Conservation (phyloP, 2,113 vertebrate species). For the Laticauda colubrina region DNA sequence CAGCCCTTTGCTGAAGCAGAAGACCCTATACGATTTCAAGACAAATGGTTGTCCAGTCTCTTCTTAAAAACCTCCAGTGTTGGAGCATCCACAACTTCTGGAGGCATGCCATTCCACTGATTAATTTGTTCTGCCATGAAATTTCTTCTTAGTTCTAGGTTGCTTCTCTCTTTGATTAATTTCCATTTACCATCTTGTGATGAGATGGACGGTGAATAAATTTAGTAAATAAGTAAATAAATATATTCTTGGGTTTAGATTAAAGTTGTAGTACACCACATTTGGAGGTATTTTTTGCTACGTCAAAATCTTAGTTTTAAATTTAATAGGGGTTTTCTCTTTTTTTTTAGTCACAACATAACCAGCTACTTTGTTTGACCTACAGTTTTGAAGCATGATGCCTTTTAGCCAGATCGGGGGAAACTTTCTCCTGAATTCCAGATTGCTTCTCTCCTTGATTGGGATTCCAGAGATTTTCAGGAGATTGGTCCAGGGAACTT, state of each 20-base stretch:
- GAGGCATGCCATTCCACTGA: too few species aligned
- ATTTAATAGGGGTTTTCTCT: background rate
- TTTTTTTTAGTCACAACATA: background rate
- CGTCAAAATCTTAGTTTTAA: background rate
- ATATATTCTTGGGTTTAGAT: background rate
- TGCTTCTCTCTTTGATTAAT: too few species aligned
- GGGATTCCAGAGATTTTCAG: background rate
- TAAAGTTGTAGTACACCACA: background rate
- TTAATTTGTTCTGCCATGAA: too few species aligned
- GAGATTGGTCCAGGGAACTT: background rate
- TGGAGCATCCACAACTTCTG: too few species aligned
- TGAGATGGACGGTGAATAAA: background rate
- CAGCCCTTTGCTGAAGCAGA: background rate
- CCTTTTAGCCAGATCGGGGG: background rate
- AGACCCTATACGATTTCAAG: background rate
- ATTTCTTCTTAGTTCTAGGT: too few species aligned
- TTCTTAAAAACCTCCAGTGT: too few species aligned
- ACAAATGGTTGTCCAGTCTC: too few species aligned
- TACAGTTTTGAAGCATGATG: background rate
- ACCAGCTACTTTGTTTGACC: slow-evolving; percentile 3
- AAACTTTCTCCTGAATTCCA: background rate
- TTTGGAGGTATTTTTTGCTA: background rate
- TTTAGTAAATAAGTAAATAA: too few species aligned
- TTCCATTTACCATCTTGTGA: background rate
- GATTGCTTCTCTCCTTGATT: background rate